Evolutionary conservation across 1,140 invertebrate genomes (phyloP).

Genomic region (Pseudomyrmex concolor): DNA sequence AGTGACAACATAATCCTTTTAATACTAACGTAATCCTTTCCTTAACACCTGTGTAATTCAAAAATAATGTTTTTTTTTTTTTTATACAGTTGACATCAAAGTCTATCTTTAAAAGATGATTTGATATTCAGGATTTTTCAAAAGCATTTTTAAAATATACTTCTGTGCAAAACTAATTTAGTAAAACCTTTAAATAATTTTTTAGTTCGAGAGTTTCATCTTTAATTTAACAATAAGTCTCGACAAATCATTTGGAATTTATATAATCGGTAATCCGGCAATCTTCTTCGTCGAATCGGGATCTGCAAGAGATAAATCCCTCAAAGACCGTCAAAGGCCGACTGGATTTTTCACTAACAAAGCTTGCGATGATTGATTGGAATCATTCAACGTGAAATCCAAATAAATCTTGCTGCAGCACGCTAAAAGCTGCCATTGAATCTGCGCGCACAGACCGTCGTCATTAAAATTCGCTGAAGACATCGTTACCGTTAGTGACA

Average conservation of each 20-base stretch:
- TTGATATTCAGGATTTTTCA: no score
- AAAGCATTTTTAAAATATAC: no score
- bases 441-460: not conserved
- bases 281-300: conserved; percentile 3
- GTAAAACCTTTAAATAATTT: not conserved
- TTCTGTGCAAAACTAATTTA: no score
- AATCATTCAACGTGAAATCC: conserved; percentile 30
- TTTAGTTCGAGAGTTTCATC: not conserved
- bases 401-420: conserved; percentile 27
- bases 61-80: no score
- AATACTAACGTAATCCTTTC: not conserved
- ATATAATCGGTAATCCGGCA: not conserved
- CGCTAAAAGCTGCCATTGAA: not conserved
- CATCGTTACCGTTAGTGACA: conserved; percentile 9
- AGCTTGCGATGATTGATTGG: conserved; percentile 38
- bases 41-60: not conserved
- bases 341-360: conserved; percentile 46
- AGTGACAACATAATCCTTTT: conserved; percentile 18
- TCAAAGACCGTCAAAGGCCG: conserved; percentile 18
- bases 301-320: conserved; percentile 47
- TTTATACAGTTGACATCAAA: no score
- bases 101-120: no score
- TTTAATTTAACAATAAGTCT: not conserved
- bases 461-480: conserved; percentile 54
- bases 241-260: not conserved